A percentile compares a stretch with the other conserved stretches of the same genome.
Conservation (phyloP, 2,113 vertebrate genomes). For the Vidua chalybeata region DNA sequence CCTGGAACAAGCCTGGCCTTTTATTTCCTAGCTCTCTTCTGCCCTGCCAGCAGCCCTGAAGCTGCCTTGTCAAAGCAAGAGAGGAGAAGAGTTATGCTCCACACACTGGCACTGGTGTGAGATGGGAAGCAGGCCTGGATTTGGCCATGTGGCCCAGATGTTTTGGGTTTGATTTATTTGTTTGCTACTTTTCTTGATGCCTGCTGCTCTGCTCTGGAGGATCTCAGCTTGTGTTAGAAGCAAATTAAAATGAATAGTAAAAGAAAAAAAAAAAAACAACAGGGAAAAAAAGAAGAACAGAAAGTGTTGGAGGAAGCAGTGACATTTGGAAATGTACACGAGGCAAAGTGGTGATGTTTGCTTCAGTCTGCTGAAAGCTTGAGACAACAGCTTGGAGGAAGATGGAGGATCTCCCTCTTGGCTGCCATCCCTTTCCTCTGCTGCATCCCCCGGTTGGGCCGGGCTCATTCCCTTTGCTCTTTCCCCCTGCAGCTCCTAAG, state of each 20-base stretch:
- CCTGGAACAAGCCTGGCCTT: neutral
- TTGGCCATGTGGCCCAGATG: neutral
- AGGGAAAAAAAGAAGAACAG: neutral
- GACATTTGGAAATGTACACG: neutral
- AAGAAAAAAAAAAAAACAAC: no score
- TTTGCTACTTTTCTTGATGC: neutral
- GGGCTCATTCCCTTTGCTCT: neutral
- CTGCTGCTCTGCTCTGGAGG: neutral
- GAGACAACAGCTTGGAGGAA: conserved; percentile 1
- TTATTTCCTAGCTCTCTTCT: neutral
- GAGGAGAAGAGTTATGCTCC: neutral
- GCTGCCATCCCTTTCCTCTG: neutral
- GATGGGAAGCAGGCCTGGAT: neutral
- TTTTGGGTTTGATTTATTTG: neutral
- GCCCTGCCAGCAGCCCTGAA: neutral
- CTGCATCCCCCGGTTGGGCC: neutral
- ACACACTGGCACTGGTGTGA: neutral
- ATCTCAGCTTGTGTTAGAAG: neutral
- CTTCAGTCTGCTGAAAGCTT: neutral
- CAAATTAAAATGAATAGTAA: neutral
- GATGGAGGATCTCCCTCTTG: neutral
- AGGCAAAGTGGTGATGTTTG: neutral
- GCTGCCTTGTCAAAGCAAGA: neutral
- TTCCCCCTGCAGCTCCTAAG: neutral
- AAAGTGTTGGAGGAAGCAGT: neutral